These are phyloP conservation scores for Bombus sylvicola DNA, from an alignment of 1,140 invertebrate species.

Conservation along the genomic window DNA sequence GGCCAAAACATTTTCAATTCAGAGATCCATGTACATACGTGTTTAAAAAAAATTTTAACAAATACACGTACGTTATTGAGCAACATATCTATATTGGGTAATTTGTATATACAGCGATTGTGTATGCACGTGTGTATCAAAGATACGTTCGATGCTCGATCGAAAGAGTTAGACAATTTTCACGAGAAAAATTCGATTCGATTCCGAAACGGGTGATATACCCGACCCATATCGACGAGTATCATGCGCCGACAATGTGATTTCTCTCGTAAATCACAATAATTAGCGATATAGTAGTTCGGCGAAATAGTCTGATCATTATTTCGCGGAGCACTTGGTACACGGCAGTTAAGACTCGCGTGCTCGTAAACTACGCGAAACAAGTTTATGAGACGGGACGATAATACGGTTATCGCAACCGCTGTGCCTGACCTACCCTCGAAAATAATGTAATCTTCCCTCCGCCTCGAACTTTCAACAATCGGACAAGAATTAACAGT, in stretches of 20 bases:
- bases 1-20: no score
- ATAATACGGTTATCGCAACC: conserved; percentile 52
- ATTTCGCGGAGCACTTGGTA: conserved; percentile 21
- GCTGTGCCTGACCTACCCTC: conserved; percentile 46
- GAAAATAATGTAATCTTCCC: conserved; percentile 48
- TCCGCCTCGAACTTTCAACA: neutral
- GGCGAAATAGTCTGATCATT: conserved; percentile 28
- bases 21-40: no score
- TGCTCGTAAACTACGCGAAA: conserved; percentile 48
- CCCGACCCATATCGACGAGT: neutral
- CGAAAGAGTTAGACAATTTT: no score
- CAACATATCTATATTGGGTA: no score
- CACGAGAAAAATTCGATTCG: neutral
- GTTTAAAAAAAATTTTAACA: no score
- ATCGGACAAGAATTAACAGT: neutral
- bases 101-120: no score
- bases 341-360: conserved; percentile 42
- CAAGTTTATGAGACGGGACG: conserved; percentile 50
- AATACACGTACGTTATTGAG: no score
- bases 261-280: conserved; percentile 8
- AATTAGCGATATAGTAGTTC: conserved; percentile 28
- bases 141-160: no score
- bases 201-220: no score
- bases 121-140: no score
- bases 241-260: neutral